Evolutionary conservation across 2,113 vertebrate species (phyloP), one percentile per base, ranked within the genome.

Genomic region (Ramphastos sulfuratus): DNA sequence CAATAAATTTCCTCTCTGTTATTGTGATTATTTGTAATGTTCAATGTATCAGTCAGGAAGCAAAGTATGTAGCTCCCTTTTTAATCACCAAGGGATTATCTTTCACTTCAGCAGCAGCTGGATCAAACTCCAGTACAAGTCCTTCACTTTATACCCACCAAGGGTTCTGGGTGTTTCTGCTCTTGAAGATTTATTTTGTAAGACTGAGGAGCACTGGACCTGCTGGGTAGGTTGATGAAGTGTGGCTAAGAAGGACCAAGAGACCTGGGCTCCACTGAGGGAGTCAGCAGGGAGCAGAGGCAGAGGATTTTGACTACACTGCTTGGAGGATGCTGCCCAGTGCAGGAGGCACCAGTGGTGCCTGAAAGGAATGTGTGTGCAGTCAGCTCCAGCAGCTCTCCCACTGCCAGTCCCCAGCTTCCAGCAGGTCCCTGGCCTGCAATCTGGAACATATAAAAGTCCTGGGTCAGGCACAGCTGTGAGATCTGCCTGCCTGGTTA

Each of bases 271-370:
- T 1, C 23, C 10, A 10, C 4, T 42, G 33, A 1, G 6, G 5
- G 2, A 48, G 28, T 61, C 44, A 73, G 7, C 7, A 92, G 13
- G 24, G 25, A 90, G 23, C 7, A 78, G 30, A 18, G 4, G 20
- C 4, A 3, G 5, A 46, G 10, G 37, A 44, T 64, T 89, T 74
- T 71, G 12, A 15, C 24, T n/a, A 8, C 31, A 19, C 4, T 55
- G 2, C 10, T 84, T 71, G 21, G 16, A 71, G 7, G 16, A 67
- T 2, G 1, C 15, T 65, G 12, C 30, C 19, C 28, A 64, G 35
- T 1, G 0, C 15, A 48, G 19, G 10, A 2, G 7, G 17, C 30
- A 82, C 15, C 0, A 1, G 11, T 48, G 7, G 23, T 46, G 19
- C 15, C 9, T 65, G 6, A 2, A 2, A 4, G 12, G 2, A 12